Base-by-base conservation (phyloP, 2,888 invertebrate species). In the Deroplatys truncata region DNA sequence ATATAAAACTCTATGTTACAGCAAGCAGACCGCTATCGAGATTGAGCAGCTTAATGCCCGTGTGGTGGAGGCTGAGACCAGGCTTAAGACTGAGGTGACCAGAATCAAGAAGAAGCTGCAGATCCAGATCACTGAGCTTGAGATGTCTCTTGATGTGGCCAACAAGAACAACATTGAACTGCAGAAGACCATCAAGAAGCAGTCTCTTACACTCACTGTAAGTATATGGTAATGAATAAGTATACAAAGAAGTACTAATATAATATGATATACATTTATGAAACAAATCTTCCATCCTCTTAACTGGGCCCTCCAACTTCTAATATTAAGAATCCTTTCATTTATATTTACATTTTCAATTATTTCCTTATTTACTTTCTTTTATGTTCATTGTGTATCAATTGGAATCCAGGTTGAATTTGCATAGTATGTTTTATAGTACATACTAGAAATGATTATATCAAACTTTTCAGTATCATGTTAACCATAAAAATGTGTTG, bases 41-140 rank as follows among this genome's bases (percentile, higher is more conserved):
- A 98, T 99, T 93, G 99, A 99, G 95, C 98, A 98, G 94, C 95
- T 99, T 94, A 98, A 95, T 94, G 98, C 98, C 92, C 98, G 99
- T 92, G 97, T 99, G 92, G 97, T 98, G 91, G 99, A 99, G 93
- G 98, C 98, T 91, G 99, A 99, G 95, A 98, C 98, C 92, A 98
- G 96, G 94, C 95, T 99, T 94, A 98, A 98, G 96, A 97, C 98
- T 92, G 99, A 99, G 94, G 98, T 99, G 90, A 96, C 96, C 92
- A 98, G 99, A 94, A 98, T 99, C 95, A 99, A 99, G 97, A 99
- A 99, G 98, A 99, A 99, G 97, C 95, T 98, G 94, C 98, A 98
- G 95, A 97, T 98, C 93, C 98, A 98, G 93, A 99, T 99, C 94
- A 98, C 98, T 92, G 99, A 99, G 94, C 95, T 99, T 93, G 99